Percentiles rank a stretch among this genome's conserved stretches.
phyloP scores from a whole-genome alignment of 2,113 vertebrate species.

The Pachycephala philippinensis region DNA sequence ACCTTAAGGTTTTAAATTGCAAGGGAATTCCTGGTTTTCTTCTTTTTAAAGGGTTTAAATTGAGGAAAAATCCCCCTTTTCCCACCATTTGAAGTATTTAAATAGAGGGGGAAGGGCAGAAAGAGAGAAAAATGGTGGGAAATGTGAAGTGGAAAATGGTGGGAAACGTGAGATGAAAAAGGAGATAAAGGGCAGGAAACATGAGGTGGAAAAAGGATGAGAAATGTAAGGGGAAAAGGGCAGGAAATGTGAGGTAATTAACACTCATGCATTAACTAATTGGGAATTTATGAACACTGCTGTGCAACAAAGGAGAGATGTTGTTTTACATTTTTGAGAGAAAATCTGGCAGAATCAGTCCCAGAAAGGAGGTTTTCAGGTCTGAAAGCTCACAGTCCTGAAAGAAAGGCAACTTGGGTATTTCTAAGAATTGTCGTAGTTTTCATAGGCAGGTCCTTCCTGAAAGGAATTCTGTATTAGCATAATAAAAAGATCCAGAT shows the following conservation, averaged over 20 bases:
- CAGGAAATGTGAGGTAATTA: not conserved
- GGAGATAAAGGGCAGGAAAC: not conserved
- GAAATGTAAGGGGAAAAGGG: not conserved
- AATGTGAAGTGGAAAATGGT: not conserved
- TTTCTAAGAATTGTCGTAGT: not conserved
- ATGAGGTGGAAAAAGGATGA: not conserved
- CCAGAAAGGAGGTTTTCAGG: not conserved
- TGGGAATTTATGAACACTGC: not conserved
- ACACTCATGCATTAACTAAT: not conserved
- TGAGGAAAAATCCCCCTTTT: not conserved
- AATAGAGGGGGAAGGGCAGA: not conserved
- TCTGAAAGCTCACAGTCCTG: not conserved
- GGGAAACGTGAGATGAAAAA: accelerated
- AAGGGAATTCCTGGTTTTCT: not conserved
- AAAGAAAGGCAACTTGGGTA: not conserved
- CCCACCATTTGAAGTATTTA: not conserved
- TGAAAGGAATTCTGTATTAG: not conserved
- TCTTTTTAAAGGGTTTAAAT: not conserved
- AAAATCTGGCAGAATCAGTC: not conserved
- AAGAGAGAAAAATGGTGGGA: not conserved
- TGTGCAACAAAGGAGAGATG: not conserved
- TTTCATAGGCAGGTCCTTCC: not conserved
- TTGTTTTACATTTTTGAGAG: not conserved
- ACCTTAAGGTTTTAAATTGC: not conserved
- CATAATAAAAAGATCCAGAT: not conserved